A percentile compares a stretch with the other conserved stretches of the same genome.
Conservation (phyloP, 1,140 invertebrate genomes). For the Achatina immaculata region DNA sequence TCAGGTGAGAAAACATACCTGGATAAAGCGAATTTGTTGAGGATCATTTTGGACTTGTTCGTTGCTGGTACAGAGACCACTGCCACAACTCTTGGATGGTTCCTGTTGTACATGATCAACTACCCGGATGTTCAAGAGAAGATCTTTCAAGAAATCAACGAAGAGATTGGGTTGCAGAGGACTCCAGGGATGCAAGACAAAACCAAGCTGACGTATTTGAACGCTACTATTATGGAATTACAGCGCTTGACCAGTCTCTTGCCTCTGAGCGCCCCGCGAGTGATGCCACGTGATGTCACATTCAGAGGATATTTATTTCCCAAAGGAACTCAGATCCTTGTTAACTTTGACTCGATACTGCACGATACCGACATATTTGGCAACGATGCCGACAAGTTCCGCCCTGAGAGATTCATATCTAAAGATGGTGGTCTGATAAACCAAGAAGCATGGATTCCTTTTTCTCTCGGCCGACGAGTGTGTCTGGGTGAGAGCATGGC, state of each 20-base stretch:
- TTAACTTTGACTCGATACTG: constrained; percentile 59
- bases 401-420: constrained; percentile 76
- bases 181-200: constrained; percentile 41
- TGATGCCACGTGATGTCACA: constrained; percentile 48
- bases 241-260: constrained; percentile 52
- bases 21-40: constrained; percentile 37
- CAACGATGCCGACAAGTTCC: constrained; percentile 77
- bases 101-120: constrained; percentile 84
- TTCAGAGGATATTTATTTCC: constrained; percentile 64
- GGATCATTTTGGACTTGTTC: constrained; percentile 79
- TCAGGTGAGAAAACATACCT: constrained; percentile 6
- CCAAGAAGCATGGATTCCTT: constrained; percentile 37
- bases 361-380: constrained; percentile 74
- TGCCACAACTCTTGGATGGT: constrained; percentile 86
- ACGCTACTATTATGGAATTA: constrained; percentile 50
- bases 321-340: constrained; percentile 58
- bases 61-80: constrained; percentile 93
- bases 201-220: constrained; percentile 42
- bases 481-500: constrained; percentile 6
- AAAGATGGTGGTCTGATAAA: constrained; percentile 35
- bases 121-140: constrained; percentile 81
- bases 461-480: constrained; percentile 18
- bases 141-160: constrained; percentile 88
- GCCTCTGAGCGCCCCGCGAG: constrained; percentile 65
- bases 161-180: constrained; percentile 33